phyloP scores from a whole-genome alignment of 1,140 invertebrate genomes.

The Procambarus clarkii region DNA sequence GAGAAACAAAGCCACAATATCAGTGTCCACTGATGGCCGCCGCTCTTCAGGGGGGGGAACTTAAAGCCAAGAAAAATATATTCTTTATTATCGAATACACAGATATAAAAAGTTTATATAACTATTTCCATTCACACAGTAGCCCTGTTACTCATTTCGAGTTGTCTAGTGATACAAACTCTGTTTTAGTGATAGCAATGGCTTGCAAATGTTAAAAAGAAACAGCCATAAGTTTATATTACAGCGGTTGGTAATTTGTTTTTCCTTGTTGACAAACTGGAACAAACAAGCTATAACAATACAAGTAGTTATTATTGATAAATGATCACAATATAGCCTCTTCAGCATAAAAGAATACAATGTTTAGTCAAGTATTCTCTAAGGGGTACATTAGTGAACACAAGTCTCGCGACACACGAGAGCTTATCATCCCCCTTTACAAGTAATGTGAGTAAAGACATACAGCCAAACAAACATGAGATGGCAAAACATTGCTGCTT shows the following conservation, averaged over 20 bases:
- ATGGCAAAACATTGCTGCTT: too few species aligned
- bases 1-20: too few species aligned
- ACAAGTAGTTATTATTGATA: too few species aligned
- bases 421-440: too few species aligned
- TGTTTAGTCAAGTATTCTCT: too few species aligned
- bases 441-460: too few species aligned
- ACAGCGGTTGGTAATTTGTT: background rate
- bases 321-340: too few species aligned
- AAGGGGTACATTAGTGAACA: too few species aligned
- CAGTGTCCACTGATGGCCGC: too few species aligned
- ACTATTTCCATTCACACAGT: slow-evolving; percentile 14
- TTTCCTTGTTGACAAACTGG: background rate
- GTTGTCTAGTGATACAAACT: background rate
- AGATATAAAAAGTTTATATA: slow-evolving; percentile 30
- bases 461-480: too few species aligned
- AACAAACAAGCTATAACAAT: background rate
- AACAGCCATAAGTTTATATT: background rate
- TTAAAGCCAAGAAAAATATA: background rate
- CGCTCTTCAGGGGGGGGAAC: background rate
- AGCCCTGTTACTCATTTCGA: slow-evolving; percentile 15
- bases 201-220: background rate
- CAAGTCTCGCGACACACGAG: too few species aligned
- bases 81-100: slow-evolving; percentile 18
- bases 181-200: background rate
- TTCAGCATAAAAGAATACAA: too few species aligned